Evolutionary conservation across 1,140 invertebrate genomes (phyloP).

Genomic region (Drosophila neocordata): DNA sequence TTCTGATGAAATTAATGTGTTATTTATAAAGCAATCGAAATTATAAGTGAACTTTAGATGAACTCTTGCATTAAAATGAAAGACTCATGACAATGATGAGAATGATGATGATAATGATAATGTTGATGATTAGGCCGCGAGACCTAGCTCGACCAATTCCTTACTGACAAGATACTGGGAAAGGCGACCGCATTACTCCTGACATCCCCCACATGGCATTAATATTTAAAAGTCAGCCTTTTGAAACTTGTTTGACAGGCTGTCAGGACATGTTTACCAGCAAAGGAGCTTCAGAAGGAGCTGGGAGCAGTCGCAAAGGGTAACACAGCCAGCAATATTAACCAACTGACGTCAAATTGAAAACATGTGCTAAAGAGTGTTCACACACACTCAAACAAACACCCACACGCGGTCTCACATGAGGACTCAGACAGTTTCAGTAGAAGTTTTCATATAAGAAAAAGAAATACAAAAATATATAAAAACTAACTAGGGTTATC

Average conservation of each 20-base stretch:
- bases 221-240: slow-evolving; percentile 76
- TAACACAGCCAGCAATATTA: slow-evolving; percentile 58
- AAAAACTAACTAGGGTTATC: slow-evolving; percentile 25
- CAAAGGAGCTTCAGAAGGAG: slow-evolving; percentile 1
- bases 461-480: slow-evolving; percentile 4
- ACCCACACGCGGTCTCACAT: slow-evolving; percentile 11
- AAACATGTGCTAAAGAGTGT: slow-evolving; percentile 51
- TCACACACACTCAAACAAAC: slow-evolving; percentile 1
- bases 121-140: neutral
- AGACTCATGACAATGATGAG: neutral
- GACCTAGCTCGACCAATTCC: slow-evolving; percentile 3
- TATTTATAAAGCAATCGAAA: neutral
- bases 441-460: slow-evolving; percentile 30
- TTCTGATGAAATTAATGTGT: neutral
- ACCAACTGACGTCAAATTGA: slow-evolving; percentile 64
- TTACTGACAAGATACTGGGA: neutral
- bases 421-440: slow-evolving; percentile 44
- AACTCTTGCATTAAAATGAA: neutral
- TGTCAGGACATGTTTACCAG: slow-evolving; percentile 69
- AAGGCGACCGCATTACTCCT: slow-evolving; percentile 35
- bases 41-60: neutral
- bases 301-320: neutral
- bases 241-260: slow-evolving; percentile 75
- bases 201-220: slow-evolving; percentile 58
- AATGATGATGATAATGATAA: neutral